Evolutionary conservation across 2,113 vertebrate species (phyloP).

Genomic region (Capreolus pygargus): DNA sequence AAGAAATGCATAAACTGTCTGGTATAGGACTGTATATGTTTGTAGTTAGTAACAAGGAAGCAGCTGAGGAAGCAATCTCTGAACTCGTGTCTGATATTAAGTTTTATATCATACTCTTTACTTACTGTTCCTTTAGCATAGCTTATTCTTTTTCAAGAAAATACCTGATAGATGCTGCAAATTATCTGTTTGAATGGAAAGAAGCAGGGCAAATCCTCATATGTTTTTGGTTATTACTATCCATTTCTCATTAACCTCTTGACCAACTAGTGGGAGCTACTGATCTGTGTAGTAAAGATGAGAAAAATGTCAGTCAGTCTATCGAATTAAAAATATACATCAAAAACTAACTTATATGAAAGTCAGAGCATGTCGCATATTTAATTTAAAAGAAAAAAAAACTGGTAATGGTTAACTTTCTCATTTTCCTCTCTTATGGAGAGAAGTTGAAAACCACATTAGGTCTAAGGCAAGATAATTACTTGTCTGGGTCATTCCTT

Average conservation of each 20-base stretch:
- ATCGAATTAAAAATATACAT: slow-evolving; percentile 68
- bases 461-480: slow-evolving; percentile 68
- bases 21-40: neutral
- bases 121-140: neutral
- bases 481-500: slow-evolving; percentile 55
- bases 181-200: slow-evolving; percentile 17
- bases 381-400: neutral
- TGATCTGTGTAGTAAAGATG: slow-evolving; percentile 66
- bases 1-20: neutral
- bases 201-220: slow-evolving; percentile 24
- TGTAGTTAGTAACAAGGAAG: neutral
- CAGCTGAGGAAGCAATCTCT: neutral
- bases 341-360: slow-evolving; percentile 70
- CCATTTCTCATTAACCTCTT: slow-evolving; percentile 77
- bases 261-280: slow-evolving; percentile 71
- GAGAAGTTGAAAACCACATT: slow-evolving; percentile 20
- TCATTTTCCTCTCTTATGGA: slow-evolving; percentile 63
- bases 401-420: slow-evolving; percentile 59
- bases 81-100: neutral
- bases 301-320: slow-evolving; percentile 67
- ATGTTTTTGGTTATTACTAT: slow-evolving; percentile 67
- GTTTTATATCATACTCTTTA: neutral
- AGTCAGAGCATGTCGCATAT: slow-evolving; percentile 36
- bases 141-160: slow-evolving; percentile 23
- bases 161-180: neutral